phyloP scores from a whole-genome alignment of 2,888 invertebrate species.

The Cephus runcator region DNA sequence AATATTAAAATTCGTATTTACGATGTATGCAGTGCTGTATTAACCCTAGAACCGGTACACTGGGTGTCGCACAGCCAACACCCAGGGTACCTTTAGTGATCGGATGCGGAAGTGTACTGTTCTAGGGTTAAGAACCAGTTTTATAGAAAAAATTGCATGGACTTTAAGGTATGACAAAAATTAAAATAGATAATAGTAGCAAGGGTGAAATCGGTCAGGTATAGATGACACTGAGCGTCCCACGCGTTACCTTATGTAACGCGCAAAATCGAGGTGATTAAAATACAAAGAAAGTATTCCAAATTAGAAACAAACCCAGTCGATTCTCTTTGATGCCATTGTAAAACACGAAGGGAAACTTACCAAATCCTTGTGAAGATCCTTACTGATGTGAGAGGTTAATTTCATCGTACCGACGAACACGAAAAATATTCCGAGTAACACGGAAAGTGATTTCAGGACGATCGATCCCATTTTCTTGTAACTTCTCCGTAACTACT shows the following conservation, averaged over 20 bases:
- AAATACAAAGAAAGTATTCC: too few relatives aligned
- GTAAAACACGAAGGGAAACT: constrained; percentile 59
- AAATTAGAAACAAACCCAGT: too few relatives aligned
- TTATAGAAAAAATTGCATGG: background rate
- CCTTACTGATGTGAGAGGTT: constrained; percentile 91
- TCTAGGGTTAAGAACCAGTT: background rate
- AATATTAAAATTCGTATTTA: background rate
- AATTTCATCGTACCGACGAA: constrained; percentile 94
- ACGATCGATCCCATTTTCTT: constrained; percentile 78
- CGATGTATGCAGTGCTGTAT: background rate
- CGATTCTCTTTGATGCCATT: background rate
- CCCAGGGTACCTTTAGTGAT: too few relatives aligned
- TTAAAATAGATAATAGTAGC: background rate
- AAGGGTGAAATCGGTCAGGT: background rate
- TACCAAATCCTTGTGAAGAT: constrained; percentile 96
- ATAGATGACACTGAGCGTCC: background rate
- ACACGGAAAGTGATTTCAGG: constrained; percentile 88
- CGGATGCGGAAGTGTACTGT: too few relatives aligned
- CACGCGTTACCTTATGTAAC: background rate
- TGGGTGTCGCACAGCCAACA: too few relatives aligned
- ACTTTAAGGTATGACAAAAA: background rate
- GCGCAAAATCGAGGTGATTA: background rate
- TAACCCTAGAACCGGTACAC: background rate
- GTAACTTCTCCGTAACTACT: background rate
- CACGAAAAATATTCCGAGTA: constrained; percentile 93